Evolutionary conservation across 1,140 invertebrate genomes (phyloP).

Genomic region (Tetragnatha versicolor): DNA sequence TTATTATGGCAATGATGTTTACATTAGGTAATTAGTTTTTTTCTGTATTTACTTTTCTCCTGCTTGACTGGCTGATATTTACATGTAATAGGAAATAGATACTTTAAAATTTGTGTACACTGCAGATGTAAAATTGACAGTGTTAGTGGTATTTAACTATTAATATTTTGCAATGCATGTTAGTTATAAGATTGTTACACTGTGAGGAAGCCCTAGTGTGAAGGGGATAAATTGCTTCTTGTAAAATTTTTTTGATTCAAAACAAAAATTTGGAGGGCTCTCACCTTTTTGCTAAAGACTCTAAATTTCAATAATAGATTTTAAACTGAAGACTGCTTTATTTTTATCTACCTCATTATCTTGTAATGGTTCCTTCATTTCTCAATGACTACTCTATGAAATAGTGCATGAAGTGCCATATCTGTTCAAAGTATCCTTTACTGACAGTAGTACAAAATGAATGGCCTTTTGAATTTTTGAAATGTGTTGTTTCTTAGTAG

Average conservation of each 20-base stretch:
- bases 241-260: neutral
- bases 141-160: slow-evolving; percentile 55
- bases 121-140: slow-evolving; percentile 55
- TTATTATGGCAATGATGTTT: slow-evolving; percentile 43
- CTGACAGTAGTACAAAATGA: slow-evolving; percentile 47
- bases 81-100: slow-evolving; percentile 55
- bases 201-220: slow-evolving; percentile 53
- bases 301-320: neutral
- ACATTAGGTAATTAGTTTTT: slow-evolving; percentile 50
- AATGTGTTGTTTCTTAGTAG: slow-evolving; percentile 1
- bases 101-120: slow-evolving; percentile 50
- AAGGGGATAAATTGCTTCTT: slow-evolving; percentile 29
- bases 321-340: neutral
- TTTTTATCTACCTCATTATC: slow-evolving; percentile 26
- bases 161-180: slow-evolving; percentile 55
- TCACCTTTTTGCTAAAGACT: neutral
- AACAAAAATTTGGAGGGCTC: slow-evolving; percentile 1
- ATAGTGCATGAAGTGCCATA: slow-evolving; percentile 46
- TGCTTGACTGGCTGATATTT: slow-evolving; percentile 53
- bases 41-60: slow-evolving; percentile 37
- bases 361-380: neutral
- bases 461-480: slow-evolving; percentile 26
- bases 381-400: neutral
- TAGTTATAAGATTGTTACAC: slow-evolving; percentile 45
- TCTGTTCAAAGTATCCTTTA: slow-evolving; percentile 50